Conservation (phyloP, 2,888 invertebrate genomes). For the Archips xylosteana region DNA sequence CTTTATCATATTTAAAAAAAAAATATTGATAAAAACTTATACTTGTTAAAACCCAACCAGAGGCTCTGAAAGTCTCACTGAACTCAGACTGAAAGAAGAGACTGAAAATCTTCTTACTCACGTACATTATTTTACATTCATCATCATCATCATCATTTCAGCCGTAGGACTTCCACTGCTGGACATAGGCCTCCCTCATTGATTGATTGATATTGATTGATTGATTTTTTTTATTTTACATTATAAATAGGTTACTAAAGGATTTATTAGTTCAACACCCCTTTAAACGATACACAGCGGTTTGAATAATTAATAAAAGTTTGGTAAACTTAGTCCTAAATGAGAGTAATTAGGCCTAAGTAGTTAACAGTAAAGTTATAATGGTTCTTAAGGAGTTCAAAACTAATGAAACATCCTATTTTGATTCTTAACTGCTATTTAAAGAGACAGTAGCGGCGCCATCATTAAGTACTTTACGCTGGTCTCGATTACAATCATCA, state of each 20-base stretch:
- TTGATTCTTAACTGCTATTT: conserved; percentile 5
- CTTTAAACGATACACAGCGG: neutral
- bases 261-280: neutral
- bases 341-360: conserved; percentile 28
- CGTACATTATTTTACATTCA: no score
- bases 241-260: neutral
- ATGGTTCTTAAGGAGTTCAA: conserved; percentile 22
- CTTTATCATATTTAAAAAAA: no score
- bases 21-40: no score
- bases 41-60: no score
- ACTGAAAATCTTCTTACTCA: no score
- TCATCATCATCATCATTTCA: no score
- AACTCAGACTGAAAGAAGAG: no score
- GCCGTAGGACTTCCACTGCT: no score
- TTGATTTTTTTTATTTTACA: no score
- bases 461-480: neutral
- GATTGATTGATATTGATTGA: no score
- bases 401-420: conserved; percentile 5
- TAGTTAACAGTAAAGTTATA: conserved; percentile 18
- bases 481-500: neutral
- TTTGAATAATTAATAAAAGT: conserved; percentile 33
- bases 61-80: no score
- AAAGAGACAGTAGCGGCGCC: neutral
- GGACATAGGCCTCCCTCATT: no score
- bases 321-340: conserved; percentile 9